phyloP scores from a whole-genome alignment of 2,888 invertebrate species.

The Nemurella pictetii region DNA sequence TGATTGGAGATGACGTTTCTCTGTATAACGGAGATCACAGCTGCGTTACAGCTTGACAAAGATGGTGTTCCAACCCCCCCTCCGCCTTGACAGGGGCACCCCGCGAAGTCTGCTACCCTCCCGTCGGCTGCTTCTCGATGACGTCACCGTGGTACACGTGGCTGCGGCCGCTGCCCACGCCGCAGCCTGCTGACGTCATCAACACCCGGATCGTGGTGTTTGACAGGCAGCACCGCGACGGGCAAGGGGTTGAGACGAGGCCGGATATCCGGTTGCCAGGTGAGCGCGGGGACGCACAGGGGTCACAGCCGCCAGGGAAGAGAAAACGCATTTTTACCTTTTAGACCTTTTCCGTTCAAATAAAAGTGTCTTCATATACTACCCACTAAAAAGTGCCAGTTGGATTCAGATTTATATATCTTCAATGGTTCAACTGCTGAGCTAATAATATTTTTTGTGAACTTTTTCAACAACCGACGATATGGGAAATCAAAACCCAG shows the following conservation, averaged over 20 bases:
- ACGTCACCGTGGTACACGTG: background rate
- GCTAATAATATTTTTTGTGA: no score
- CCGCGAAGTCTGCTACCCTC: background rate
- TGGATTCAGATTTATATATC: no score
- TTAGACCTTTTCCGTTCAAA: background rate
- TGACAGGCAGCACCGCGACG: slow-evolving; percentile 46
- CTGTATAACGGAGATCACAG: no score
- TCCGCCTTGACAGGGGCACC: background rate
- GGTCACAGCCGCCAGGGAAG: no score
- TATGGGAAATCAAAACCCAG: no score
- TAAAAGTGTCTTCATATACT: no score
- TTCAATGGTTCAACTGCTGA: no score
- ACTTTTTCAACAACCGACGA: no score
- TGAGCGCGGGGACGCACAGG: background rate
- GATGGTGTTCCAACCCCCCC: no score
- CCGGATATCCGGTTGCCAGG: background rate
- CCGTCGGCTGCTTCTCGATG: slow-evolving; percentile 14
- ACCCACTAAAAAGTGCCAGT: no score
- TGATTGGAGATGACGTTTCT: no score
- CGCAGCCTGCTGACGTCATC: slow-evolving; percentile 47
- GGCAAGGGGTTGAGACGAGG: background rate
- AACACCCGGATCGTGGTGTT: slow-evolving; percentile 49
- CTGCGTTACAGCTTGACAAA: no score
- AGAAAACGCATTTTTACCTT: background rate
- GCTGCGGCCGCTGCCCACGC: slow-evolving; percentile 5